These are phyloP conservation scores for Meteorus sp. DNA, from an alignment of 1,140 invertebrate species.

Conservation along the genomic window DNA sequence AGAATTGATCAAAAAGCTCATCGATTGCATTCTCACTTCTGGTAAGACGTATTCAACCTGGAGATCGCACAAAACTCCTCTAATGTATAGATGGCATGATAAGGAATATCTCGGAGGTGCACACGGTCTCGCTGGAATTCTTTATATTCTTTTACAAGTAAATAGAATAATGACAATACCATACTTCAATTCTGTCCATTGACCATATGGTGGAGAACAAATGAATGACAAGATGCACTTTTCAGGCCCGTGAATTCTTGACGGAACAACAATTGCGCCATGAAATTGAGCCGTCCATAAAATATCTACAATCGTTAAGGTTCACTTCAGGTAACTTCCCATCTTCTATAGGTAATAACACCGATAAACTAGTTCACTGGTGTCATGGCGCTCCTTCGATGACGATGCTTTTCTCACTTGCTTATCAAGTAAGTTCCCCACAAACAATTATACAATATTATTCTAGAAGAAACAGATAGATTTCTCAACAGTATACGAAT, in stretches of 20 bases:
- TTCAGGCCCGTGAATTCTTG: constrained; percentile 61
- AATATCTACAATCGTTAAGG: constrained; percentile 65
- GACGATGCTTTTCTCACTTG: constrained; percentile 73
- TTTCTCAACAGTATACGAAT: neutral
- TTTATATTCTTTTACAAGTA: constrained; percentile 80
- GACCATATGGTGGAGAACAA: constrained; percentile 5
- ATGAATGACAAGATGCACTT: neutral
- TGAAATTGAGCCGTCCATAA: constrained; percentile 66
- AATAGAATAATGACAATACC: constrained; percentile 8
- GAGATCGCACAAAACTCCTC: constrained; percentile 61
- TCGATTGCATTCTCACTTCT: constrained; percentile 66
- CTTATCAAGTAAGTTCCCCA: constrained; percentile 64
- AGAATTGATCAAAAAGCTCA: constrained; percentile 60
- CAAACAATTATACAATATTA: neutral
- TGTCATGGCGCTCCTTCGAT: constrained; percentile 93
- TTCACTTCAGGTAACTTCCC: constrained; percentile 84
- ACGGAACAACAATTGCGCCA: constrained; percentile 61
- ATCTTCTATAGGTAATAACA: constrained; percentile 72
- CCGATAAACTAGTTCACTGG: constrained; percentile 88
- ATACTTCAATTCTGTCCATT: constrained; percentile 4
- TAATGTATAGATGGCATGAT: constrained; percentile 88
- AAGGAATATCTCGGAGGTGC: constrained; percentile 85
- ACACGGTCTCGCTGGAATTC: constrained; percentile 84
- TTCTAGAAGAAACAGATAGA: neutral
- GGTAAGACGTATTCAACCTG: constrained; percentile 64